Base-by-base conservation (phyloP, 2,113 vertebrate species). In the Sebastes schlegelii region DNA sequence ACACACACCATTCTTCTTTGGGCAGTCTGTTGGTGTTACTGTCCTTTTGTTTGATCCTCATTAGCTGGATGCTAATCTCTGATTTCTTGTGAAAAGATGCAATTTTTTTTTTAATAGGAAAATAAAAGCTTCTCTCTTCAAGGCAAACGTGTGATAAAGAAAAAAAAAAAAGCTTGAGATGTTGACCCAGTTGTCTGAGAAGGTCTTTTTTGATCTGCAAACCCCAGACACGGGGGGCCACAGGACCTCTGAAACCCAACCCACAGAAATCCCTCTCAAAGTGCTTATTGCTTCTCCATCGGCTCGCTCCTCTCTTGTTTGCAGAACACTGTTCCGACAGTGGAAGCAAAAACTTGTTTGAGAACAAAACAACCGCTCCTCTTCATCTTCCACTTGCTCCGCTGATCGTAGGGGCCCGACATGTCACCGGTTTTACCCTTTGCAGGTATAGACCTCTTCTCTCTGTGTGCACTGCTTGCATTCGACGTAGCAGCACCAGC, bases 401-500 rank as follows among this genome's bases (percentile, higher is more conserved):
- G 63, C 87, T 64, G 73, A 74, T 79, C 14, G 16, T 8, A 62
- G 64, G 72, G 58, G n/a, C 49, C 58, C n/a, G 64, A 68, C 74
- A 16, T 73, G 46, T 51, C 23, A 6, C 42, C 2, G 57, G 42
- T 5, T 5, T 96, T 96, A 98, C 86, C 96, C 97, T 86, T 99
- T 99, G 94, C 98, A 99, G 85, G 98, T 99, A 74, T 99, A 99
- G 67, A 99, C 97, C 90, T 99, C 98, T 88, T 99, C 98, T 8
- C 97, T 95, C 94, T 99, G 98, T 1, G 97, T 98, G 91, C 98
- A 99, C 77, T 99, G 98, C 92, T 99, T 97, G 93, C 98, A 99
- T 91, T 99, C 98, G 74, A 99, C 98, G 0, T 99, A 99, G 95
- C 98, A 99, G 95, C 98, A 99, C 98, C 98, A 99, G 82, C 98